Conservation (phyloP, 1,140 invertebrate genomes). For the Sinella curviseta region DNA sequence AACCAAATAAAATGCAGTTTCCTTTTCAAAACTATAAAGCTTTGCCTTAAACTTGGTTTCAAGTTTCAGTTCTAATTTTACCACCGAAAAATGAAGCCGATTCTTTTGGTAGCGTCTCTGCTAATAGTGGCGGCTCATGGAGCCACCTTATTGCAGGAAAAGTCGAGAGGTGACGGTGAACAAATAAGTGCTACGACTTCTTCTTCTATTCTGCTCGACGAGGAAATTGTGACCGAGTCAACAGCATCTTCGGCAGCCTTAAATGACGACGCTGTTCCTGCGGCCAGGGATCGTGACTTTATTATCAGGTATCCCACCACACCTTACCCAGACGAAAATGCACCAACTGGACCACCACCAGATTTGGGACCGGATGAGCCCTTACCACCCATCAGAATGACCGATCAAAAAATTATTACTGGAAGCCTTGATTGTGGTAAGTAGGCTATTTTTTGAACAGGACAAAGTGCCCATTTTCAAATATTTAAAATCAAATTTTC, state of each 20-base stretch:
- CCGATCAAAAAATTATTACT: not conserved
- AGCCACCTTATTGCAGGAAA: not conserved
- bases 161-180: too few relatives aligned
- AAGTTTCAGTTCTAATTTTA: not conserved
- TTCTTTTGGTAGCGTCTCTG: too few relatives aligned
- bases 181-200: too few relatives aligned
- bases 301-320: not conserved
- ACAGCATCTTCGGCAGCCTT: not conserved
- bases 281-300: not conserved
- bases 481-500: too few relatives aligned
- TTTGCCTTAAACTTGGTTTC: not conserved
- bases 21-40: too few relatives aligned
- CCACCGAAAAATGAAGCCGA: not conserved
- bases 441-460: not conserved
- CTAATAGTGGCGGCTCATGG: too few relatives aligned
- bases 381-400: not conserved
- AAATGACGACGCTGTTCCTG: too few relatives aligned
- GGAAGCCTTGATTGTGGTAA: not conserved
- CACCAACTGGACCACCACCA: not conserved
- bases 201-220: not conserved
- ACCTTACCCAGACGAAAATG: not conserved
- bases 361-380: not conserved
- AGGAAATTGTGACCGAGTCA: not conserved
- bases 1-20: too few relatives aligned
- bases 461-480: not conserved